phyloP scores from a whole-genome alignment of 2,797 vertebrate genomes.

The Notamacropus eugenii region DNA sequence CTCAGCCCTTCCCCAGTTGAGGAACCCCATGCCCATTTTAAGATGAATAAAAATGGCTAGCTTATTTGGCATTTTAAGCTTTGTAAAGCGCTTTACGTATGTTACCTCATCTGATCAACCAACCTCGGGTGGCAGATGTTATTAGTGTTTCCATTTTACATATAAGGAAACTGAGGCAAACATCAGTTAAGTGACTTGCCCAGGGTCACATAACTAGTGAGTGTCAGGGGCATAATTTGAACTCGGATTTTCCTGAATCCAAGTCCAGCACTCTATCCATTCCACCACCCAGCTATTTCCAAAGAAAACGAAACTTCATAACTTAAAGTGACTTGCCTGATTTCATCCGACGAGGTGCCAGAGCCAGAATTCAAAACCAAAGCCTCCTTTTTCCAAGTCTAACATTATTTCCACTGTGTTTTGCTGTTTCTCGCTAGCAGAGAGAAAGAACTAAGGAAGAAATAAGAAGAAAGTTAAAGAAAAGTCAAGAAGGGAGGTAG shows the following conservation, averaged over 20 bases:
- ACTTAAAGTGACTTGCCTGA: neutral
- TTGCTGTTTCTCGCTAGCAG: neutral
- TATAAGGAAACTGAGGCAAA: neutral
- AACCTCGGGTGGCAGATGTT: neutral
- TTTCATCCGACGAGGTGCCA: neutral
- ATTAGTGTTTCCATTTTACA: neutral
- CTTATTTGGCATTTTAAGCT: neutral
- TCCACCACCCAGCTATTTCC: neutral
- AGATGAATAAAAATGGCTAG: neutral
- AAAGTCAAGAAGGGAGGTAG: neutral
- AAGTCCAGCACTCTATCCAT: neutral
- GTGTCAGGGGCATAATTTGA: neutral
- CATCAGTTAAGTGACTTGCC: neutral
- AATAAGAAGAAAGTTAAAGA: neutral
- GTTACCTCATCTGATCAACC: neutral
- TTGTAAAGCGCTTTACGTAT: neutral
- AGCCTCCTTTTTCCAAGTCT: neutral
- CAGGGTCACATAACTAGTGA: neutral
- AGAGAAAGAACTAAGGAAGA: neutral
- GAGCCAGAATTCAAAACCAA: neutral
- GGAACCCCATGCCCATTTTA: neutral
- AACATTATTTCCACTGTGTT: neutral
- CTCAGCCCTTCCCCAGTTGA: no score
- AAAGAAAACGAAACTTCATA: neutral
- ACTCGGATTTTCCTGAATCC: neutral